Evolutionary conservation across 1,140 invertebrate genomes (phyloP), one percentile per base, ranked within the genome.

Genomic region (Arctopsyche grandis): DNA sequence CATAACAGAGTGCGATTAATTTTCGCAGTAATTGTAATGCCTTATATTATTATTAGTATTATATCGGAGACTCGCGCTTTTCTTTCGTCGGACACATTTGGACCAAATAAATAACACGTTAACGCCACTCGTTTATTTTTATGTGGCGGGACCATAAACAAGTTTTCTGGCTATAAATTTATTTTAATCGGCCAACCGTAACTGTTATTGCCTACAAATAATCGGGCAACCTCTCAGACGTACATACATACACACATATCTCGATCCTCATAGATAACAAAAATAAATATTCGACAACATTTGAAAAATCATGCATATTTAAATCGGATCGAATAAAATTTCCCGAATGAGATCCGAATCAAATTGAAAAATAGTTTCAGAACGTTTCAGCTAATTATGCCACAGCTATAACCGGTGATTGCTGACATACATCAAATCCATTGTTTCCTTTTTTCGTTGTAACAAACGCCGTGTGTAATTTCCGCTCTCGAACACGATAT

Each of bases 121-220:
- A 76, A 63, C 56, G 74, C 38, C 26, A 21, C 46, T 58, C 74
- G 56, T 76, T 76, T 76, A 29, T 76, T 76, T 26, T 66, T 76
- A 52, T 76, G 12, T 76, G 16, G 60, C 52, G 44, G 26, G 14
- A 22, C 56, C 56, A 76, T 76, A 76, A 76, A 76, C 74, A 76
- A 76, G 56, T 26, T 58, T 10, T 76, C 56, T 10, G 56, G 16
- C 58, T 7, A 76, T 76, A 76, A 76, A 76, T 76, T 76, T 26
- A 22, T 63, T 76, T 76, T 76, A 76, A 76, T 76, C 74, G 74
- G 56, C 74, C 26, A 63, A 76, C 56, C 74, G 74, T 76, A 76
- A 56, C 74, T 63, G 74, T 76, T 76, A 76, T 76, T 44, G 74
- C 74, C 74, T 58, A 63, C 74, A 63, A 76, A 76, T 63, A 76